A percentile compares a stretch with the other conserved stretches of the same genome.
Evolutionary conservation across 2,113 vertebrate genomes (phyloP).

Genomic region (Corythaeola cristata): DNA sequence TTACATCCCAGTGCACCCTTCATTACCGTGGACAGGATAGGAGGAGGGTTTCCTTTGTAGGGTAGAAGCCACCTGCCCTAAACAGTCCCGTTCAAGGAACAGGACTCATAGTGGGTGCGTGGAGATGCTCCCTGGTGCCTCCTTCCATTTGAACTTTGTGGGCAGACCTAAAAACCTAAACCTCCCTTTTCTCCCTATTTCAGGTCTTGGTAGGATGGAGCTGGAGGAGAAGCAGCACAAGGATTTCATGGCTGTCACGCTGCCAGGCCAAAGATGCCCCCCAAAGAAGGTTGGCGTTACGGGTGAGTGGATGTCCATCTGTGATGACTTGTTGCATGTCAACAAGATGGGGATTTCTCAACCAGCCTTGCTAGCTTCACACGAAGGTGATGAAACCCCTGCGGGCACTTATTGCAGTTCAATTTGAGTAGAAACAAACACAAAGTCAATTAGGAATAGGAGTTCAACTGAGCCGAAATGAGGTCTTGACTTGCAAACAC

Average conservation of each 20-base stretch:
- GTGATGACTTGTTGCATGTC: not conserved
- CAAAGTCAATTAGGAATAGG: not conserved
- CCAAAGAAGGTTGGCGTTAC: constrained; percentile 26
- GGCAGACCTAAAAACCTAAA: not conserved
- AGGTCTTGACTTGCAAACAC: not conserved
- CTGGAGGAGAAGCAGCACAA: constrained; percentile 64
- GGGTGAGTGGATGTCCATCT: constrained; percentile 11
- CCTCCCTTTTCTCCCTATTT: not conserved
- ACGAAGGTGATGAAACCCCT: not conserved
- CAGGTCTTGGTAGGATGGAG: constrained; percentile 68
- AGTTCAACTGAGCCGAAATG: not conserved
- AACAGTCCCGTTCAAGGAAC: not conserved
- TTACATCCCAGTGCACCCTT: not conserved
- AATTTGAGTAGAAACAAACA: not conserved
- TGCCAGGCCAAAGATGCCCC: constrained; percentile 52
- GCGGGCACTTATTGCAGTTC: not conserved
- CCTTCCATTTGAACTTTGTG: not conserved
- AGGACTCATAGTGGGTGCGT: accelerated
- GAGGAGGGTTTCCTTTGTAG: not conserved
- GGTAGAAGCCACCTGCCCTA: not conserved
- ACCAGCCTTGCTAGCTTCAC: not conserved
- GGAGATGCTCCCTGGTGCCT: not conserved
- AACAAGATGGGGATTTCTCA: not conserved
- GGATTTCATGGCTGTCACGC: constrained; percentile 36
- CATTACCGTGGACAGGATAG: not conserved